Percentiles rank a stretch among this genome's conserved stretches.
Conservation (phyloP, 2,888 invertebrate species). For the Therioaphis trifolii region DNA sequence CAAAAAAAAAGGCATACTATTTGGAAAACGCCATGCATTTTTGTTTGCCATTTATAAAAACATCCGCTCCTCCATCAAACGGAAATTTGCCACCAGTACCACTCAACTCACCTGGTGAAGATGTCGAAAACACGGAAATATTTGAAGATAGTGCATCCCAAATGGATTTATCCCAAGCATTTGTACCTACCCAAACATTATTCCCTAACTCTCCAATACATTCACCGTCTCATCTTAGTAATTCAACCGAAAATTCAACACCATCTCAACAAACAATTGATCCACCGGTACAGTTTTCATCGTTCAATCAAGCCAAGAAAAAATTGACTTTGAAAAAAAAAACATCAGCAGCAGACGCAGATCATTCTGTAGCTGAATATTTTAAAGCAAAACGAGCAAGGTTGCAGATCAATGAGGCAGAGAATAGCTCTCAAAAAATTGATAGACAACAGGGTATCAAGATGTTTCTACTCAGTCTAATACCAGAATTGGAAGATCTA, state of each 20-base stretch:
- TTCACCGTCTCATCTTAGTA: constrained; percentile 1
- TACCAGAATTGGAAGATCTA: constrained; percentile 65
- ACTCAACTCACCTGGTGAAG: constrained; percentile 4
- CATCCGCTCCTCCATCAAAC: constrained; percentile 47
- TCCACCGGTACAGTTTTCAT: neutral
- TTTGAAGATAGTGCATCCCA: constrained; percentile 19
- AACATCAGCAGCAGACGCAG: constrained; percentile 63
- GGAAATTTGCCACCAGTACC: constrained; percentile 58
- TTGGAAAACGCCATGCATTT: no score
- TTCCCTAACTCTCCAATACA: neutral
- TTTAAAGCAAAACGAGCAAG: no score
- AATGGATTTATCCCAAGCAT: neutral
- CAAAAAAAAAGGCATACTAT: no score
- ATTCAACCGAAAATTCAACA: neutral
- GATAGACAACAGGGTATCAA: no score
- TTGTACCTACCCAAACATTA: constrained; percentile 18
- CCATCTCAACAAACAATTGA: constrained; percentile 23
- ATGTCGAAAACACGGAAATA: neutral
- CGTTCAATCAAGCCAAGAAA: constrained; percentile 48
- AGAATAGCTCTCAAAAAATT: no score
- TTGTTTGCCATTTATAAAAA: no score
- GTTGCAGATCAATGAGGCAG: no score
- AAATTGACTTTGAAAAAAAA: constrained; percentile 58
- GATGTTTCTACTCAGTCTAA: no score
- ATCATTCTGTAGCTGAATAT: no score